Evolutionary conservation across 2,888 invertebrate species (phyloP).

Genomic region (Epinotia brunnichana): DNA sequence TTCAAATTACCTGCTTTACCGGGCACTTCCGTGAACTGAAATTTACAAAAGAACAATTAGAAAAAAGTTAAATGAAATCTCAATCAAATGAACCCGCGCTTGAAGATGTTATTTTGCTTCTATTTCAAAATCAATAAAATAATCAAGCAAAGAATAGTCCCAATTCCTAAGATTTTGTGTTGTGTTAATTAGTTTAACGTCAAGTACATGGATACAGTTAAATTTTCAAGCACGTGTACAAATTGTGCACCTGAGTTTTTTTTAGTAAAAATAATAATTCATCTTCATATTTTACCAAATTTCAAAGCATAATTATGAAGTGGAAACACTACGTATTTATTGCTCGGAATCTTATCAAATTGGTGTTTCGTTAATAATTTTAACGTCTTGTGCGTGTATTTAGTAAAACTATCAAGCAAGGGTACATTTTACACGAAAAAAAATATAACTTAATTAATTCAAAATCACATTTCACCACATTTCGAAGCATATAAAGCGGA

Average conservation of each 20-base stretch:
- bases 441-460: too few relatives aligned
- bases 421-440: too few relatives aligned
- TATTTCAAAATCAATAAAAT: background rate
- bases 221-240: background rate
- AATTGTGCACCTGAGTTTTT: too few relatives aligned
- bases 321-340: too few relatives aligned
- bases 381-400: background rate
- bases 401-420: background rate
- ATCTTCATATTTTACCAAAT: too few relatives aligned
- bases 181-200: background rate
- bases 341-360: background rate
- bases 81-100: background rate
- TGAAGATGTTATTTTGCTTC: background rate
- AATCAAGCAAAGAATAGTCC: background rate
- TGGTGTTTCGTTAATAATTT: background rate
- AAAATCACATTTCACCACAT: background rate
- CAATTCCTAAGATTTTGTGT: background rate
- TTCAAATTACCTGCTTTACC: background rate
- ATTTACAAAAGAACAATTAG: background rate
- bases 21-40: background rate
- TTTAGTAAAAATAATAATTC: too few relatives aligned
- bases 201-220: background rate
- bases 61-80: background rate
- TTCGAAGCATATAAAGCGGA: constrained; percentile 26
- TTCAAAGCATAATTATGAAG: too few relatives aligned